Evolutionary conservation across 2,888 invertebrate genomes (phyloP).

Genomic region (Mylabris sibirica): DNA sequence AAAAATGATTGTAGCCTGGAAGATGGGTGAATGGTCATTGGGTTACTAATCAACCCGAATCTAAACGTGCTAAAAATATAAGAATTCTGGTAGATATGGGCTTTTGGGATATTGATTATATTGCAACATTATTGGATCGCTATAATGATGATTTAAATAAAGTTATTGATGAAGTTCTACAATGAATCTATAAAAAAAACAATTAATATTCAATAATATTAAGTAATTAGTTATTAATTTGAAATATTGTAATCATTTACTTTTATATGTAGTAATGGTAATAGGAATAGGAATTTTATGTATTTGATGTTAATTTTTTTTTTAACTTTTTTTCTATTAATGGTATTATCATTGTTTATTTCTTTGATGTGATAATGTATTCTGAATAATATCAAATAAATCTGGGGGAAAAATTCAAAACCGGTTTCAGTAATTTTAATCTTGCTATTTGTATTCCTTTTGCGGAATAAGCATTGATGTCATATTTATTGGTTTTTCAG

Average conservation of each 20-base stretch:
- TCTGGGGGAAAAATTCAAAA: background rate
- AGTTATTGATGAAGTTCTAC: conserved; percentile 59
- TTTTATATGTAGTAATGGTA: background rate
- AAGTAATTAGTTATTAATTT: background rate
- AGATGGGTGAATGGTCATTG: conserved; percentile 56
- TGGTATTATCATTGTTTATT: background rate
- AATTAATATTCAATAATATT: background rate
- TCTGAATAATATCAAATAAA: background rate
- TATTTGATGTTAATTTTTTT: background rate
- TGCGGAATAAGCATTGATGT: background rate
- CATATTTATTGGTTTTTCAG: background rate
- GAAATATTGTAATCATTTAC: background rate
- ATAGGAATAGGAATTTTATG: background rate
- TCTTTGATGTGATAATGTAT: conserved; percentile 6
- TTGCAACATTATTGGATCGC: conserved; percentile 58
- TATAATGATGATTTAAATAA: conserved; percentile 59
- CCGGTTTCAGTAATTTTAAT: background rate
- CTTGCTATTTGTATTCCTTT: background rate
- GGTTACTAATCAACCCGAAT: conserved; percentile 49
- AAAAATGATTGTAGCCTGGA: conserved; percentile 43
- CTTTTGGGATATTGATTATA: conserved; percentile 58
- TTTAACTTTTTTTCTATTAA: background rate
- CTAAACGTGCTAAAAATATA: conserved; percentile 54
- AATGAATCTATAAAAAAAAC: conserved; percentile 33
- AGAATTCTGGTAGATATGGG: conserved; percentile 60